Percentiles rank a stretch among this genome's conserved stretches.
These are phyloP conservation scores for Ceryle rudis DNA, from an alignment of 2,797 vertebrate species.

Conservation along the genomic window DNA sequence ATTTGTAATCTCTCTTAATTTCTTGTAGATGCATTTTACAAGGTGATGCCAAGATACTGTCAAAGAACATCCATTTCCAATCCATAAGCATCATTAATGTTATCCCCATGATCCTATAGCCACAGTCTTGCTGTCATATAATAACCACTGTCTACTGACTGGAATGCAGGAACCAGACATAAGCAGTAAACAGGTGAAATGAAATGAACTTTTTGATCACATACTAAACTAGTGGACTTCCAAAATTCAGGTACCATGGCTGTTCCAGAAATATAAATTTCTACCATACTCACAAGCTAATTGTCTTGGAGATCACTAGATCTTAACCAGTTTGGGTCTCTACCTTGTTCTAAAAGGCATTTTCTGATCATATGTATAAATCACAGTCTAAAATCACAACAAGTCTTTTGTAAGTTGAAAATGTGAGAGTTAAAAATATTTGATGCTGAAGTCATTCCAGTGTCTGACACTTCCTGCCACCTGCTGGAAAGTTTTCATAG, in stretches of 20 bases:
- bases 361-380: background rate
- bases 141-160: background rate
- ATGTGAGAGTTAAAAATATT: rapidly evolving
- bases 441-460: background rate
- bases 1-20: constrained; percentile 48
- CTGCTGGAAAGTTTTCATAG: background rate
- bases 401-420: background rate
- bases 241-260: background rate
- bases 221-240: background rate
- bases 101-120: background rate
- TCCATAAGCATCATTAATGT: background rate
- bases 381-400: background rate
- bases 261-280: background rate
- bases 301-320: background rate
- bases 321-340: background rate
- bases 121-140: background rate
- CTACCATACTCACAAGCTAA: background rate
- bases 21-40: background rate
- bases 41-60: background rate
- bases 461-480: constrained; percentile 7
- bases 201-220: background rate
- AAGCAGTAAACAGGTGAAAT: background rate
- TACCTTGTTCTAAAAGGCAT: background rate
- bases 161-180: background rate
- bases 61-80: background rate